A percentile compares a stretch with the other conserved stretches of the same genome.
Evolutionary conservation across 2,113 vertebrate genomes (phyloP).

Genomic region (Oryzias javanicus): DNA sequence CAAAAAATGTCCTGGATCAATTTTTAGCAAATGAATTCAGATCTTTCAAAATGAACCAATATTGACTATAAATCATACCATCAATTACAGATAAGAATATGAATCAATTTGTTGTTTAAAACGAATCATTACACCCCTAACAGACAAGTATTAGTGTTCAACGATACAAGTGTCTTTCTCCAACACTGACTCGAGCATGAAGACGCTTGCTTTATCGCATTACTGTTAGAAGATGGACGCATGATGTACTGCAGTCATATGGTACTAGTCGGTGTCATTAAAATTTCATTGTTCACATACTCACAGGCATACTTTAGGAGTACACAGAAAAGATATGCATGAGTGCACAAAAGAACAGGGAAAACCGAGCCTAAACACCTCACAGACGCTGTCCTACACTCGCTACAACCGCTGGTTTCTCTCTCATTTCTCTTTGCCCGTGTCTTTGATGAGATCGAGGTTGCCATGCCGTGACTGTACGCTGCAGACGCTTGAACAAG

Average conservation of each 20-base stretch:
- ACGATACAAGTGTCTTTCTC: not conserved
- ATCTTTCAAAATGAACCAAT: no score
- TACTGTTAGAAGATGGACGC: constrained; percentile 9
- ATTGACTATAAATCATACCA: no score
- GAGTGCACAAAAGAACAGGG: constrained; percentile 39
- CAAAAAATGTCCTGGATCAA: no score
- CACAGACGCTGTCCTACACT: constrained; percentile 22
- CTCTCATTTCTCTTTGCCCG: constrained; percentile 25
- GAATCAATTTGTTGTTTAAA: no score
- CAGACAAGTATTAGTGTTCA: not conserved
- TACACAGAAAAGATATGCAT: constrained; percentile 49
- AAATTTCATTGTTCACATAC: constrained; percentile 54
- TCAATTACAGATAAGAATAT: no score
- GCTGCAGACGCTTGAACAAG: constrained; percentile 57
- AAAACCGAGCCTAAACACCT: constrained; percentile 19
- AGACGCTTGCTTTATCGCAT: constrained; percentile 28
- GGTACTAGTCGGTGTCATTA: constrained; percentile 49
- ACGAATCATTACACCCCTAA: no score
- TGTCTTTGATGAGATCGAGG: constrained; percentile 64
- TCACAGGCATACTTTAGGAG: constrained; percentile 41
- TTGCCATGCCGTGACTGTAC: constrained; percentile 67
- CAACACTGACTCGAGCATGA: constrained; percentile 30
- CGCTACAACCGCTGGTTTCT: constrained; percentile 28
- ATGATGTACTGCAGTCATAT: constrained; percentile 39
- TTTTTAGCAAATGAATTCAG: no score